Conservation (phyloP, 2,888 invertebrate species). For the Chironomus tentans region DNA sequence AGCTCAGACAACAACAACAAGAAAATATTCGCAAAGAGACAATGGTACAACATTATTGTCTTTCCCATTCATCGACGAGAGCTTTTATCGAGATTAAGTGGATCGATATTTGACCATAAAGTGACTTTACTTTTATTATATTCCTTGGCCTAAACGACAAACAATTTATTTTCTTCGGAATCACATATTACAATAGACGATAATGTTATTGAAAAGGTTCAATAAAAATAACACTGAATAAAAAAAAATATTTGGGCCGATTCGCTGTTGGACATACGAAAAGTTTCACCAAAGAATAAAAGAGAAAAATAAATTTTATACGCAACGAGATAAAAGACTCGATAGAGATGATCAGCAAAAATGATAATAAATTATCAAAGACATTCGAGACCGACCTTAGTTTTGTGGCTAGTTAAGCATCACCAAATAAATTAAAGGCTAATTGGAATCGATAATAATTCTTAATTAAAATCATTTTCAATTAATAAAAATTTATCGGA, state of each 20-base stretch:
- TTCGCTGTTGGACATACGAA: not conserved
- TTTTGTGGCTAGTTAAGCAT: not conserved
- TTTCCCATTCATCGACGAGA: not conserved
- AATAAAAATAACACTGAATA: not conserved
- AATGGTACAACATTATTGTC: conserved; percentile 27
- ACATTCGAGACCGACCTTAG: not conserved
- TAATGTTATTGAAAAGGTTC: not conserved
- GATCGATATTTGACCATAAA: conserved; percentile 4
- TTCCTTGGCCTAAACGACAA: not conserved
- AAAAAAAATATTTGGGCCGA: not conserved
- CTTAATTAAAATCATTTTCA: conserved; percentile 24
- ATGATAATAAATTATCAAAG: not conserved
- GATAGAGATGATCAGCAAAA: not conserved
- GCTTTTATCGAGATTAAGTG: conserved; percentile 24
- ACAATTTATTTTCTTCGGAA: not conserved
- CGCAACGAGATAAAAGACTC: too few relatives aligned
- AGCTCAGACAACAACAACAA: not conserved
- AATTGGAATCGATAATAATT: conserved; percentile 25
- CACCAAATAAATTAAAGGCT: conserved; percentile 16
- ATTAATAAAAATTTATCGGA: conserved; percentile 18
- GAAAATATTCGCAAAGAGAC: not conserved
- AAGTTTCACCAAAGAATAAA: not conserved
- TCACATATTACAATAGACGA: not conserved
- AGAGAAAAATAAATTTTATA: not conserved
- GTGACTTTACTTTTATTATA: not conserved